phyloP scores from a whole-genome alignment of 2,113 vertebrate species.

The Epinephelus lanceolatus region DNA sequence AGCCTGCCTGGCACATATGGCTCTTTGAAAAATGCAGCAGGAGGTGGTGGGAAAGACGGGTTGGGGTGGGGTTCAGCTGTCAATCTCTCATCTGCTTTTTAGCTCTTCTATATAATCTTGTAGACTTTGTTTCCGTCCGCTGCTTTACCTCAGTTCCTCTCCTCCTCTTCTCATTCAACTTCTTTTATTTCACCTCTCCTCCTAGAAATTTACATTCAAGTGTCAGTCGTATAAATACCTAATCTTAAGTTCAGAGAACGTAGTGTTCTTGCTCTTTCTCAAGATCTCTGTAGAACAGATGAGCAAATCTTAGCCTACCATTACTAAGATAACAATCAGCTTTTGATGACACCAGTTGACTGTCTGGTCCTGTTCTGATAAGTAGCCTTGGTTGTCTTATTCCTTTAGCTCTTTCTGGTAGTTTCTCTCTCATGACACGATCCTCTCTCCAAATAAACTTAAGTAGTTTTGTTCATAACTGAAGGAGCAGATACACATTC shows the following conservation, averaged over 20 bases:
- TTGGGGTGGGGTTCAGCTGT: slow-evolving; percentile 42
- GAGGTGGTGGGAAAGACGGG: slow-evolving; percentile 38
- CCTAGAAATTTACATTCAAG: neutral
- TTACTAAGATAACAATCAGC: neutral
- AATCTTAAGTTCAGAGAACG: neutral
- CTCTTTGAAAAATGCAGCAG: slow-evolving; percentile 63
- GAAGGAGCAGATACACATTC: neutral
- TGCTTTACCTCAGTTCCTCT: neutral
- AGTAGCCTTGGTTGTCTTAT: neutral
- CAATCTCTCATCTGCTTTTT: slow-evolving; percentile 42
- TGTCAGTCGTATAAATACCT: slow-evolving; percentile 4
- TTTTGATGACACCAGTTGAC: neutral
- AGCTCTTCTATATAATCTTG: slow-evolving; percentile 26
- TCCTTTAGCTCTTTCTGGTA: neutral
- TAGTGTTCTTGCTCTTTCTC: neutral
- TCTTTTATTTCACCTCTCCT: neutral
- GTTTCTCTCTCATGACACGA: neutral
- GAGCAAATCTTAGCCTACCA: neutral
- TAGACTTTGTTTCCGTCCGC: neutral
- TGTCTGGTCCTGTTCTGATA: neutral
- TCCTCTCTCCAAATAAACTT: neutral
- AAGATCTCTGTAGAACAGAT: neutral
- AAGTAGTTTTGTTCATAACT: neutral
- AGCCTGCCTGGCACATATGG: slow-evolving; percentile 65
- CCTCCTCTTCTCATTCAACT: neutral